A percentile compares a stretch with the other conserved stretches of the same genome.
These are phyloP conservation scores for Chymomyza procnemis DNA, from an alignment of 2,888 invertebrate species.

Conservation along the genomic window DNA sequence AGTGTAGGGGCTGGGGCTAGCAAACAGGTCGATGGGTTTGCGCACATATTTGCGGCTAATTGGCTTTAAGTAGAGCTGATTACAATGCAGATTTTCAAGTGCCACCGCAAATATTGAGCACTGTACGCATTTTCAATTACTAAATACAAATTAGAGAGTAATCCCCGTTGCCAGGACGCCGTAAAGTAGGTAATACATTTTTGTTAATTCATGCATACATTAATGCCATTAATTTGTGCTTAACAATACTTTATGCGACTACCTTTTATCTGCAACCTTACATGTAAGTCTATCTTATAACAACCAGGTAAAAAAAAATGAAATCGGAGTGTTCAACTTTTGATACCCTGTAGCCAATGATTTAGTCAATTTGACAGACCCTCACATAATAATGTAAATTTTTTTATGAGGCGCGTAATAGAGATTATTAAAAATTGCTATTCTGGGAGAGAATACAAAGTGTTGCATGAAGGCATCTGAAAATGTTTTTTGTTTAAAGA, in stretches of 20 bases:
- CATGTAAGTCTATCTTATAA: neutral
- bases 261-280: conserved; percentile 49
- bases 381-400: no score
- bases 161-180: conserved; percentile 1
- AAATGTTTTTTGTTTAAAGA: no score
- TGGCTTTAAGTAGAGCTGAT: conserved; percentile 72
- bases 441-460: no score
- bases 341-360: neutral
- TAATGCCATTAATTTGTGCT: conserved; percentile 69
- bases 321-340: neutral
- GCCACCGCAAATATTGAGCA: neutral
- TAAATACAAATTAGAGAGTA: conserved; percentile 66
- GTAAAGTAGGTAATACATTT: conserved; percentile 60
- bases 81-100: conserved; percentile 57
- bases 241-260: conserved; percentile 66
- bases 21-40: conserved; percentile 31
- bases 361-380: no score
- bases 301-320: neutral
- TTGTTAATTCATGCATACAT: conserved; percentile 68
- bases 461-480: no score
- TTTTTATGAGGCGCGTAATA: no score
- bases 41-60: conserved; percentile 72
- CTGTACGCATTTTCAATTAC: conserved; percentile 60
- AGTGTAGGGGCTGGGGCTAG: neutral
- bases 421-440: no score